Percentiles rank a stretch among this genome's conserved stretches.
These are phyloP conservation scores for Leptonema lineaticorne DNA, from an alignment of 1,140 invertebrate species.

Conservation along the genomic window DNA sequence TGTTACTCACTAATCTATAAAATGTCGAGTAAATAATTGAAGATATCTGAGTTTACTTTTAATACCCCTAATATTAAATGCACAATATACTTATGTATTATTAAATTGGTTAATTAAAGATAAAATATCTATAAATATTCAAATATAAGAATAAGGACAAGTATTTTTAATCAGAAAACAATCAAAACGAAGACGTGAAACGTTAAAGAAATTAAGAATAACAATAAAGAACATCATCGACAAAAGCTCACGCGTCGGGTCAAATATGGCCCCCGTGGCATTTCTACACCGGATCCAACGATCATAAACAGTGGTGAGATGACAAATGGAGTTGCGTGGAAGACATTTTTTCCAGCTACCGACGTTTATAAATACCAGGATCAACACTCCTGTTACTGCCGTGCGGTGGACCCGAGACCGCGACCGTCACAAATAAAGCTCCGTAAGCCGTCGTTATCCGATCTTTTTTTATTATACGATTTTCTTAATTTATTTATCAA, in stretches of 20 bases:
- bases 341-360: conserved; percentile 32
- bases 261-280: conserved; percentile 4
- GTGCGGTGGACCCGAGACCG: neutral
- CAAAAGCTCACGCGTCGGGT: neutral
- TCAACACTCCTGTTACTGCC: conserved; percentile 11
- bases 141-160: too few species aligned
- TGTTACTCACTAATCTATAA: too few species aligned
- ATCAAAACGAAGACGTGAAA: too few species aligned
- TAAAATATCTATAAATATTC: too few species aligned
- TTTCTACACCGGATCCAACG: neutral
- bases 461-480: neutral
- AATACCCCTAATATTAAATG: too few species aligned
- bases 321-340: conserved; percentile 27
- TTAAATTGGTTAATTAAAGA: too few species aligned
- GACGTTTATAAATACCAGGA: conserved; percentile 27
- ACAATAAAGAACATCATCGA: neutral
- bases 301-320: conserved; percentile 31
- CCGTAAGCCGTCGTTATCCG: too few species aligned
- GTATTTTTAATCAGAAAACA: too few species aligned
- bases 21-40: too few species aligned
- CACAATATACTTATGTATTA: too few species aligned
- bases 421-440: neutral
- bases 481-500: too few species aligned
- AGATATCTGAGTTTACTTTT: too few species aligned
- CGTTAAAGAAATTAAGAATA: conserved; percentile 2